These are phyloP conservation scores for Malurus melanocephalus DNA, from an alignment of 2,113 vertebrate genomes.

Conservation along the genomic window DNA sequence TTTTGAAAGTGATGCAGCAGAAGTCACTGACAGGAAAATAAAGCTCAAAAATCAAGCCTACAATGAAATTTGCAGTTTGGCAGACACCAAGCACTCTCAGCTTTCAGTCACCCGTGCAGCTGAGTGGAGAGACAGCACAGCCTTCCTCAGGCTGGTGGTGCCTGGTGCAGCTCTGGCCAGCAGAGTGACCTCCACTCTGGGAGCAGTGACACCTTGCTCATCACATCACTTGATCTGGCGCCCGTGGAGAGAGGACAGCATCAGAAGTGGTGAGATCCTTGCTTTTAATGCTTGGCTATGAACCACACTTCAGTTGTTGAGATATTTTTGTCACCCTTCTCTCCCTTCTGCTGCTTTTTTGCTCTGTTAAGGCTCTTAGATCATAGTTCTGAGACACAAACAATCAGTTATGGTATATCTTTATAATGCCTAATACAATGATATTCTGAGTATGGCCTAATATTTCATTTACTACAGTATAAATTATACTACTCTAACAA, in stretches of 20 bases:
- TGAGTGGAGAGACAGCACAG: not conserved
- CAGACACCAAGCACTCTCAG: not conserved
- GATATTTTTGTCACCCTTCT: not conserved
- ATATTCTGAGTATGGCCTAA: slow-evolving; percentile 10
- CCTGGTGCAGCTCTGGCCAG: not conserved
- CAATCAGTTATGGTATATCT: not conserved
- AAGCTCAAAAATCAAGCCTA: too few species aligned
- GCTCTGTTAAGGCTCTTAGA: not conserved
- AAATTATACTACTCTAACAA: slow-evolving; percentile 20
- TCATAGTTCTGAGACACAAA: slow-evolving; percentile 20
- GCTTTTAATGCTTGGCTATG: not conserved
- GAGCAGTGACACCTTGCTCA: not conserved
- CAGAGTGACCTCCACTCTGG: too few species aligned
- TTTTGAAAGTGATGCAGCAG: not conserved
- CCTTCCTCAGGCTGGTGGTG: not conserved
- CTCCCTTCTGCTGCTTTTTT: not conserved
- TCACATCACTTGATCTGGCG: not conserved
- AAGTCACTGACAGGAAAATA: not conserved
- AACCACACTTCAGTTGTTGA: not conserved
- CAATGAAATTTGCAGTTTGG: not conserved
- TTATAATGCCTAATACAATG: not conserved
- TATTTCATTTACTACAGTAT: slow-evolving; percentile 17
- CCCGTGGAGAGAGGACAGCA: not conserved
- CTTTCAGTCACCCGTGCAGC: not conserved
- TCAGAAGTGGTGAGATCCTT: not conserved